Evolutionary conservation across 2,113 vertebrate species (phyloP), one percentile per base, ranked within the genome.

Genomic region (Myrmecophaga tridactyla): DNA sequence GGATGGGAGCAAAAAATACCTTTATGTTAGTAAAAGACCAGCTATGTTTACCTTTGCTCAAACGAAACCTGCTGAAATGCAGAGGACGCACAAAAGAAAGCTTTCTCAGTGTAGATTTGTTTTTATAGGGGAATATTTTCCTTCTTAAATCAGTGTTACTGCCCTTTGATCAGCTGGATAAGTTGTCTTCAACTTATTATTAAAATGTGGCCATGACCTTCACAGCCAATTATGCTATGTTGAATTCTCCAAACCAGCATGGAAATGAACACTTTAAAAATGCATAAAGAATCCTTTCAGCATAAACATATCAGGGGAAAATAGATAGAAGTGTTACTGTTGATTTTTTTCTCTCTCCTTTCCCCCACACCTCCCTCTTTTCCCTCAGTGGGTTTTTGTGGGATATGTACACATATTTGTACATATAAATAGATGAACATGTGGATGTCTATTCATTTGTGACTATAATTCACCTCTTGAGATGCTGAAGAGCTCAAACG

Each of bases 161-260:
- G 58, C 96, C 89, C 78, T 84, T 82, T 93, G 63, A 90, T 97
- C 17, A 0, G 70, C 69, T 48, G 23, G 53, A 29, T 80, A 90
- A 53, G 93, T 95, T 92, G 15, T 89, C 53, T 72, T 93, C 48
- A 70, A 69, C 51, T 0, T 86, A 60, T 51, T 87, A 80, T 18
- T 73, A 70, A 96, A 97, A 94, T 62, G 46, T 34, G 20, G n/a
- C 20, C 17, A 39, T 88, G 63, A 95, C 62, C 94, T 96, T 97
- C 91, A 86, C 43, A 87, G 51, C 75, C 77, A 78, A 82, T 94
- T 95, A 97, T 51, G 7, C 41, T 80, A 1, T 9, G 82, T 41
- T 65, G 9, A 75, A 58, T 96, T 21, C 27, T 95, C 94, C 80
- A 39, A 0, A 43, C 72, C 20, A 39, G 10, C 18, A 69, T 5